Evolutionary conservation across 2,113 vertebrate species (phyloP).

Genomic region (Misgurnus anguillicaudatus): DNA sequence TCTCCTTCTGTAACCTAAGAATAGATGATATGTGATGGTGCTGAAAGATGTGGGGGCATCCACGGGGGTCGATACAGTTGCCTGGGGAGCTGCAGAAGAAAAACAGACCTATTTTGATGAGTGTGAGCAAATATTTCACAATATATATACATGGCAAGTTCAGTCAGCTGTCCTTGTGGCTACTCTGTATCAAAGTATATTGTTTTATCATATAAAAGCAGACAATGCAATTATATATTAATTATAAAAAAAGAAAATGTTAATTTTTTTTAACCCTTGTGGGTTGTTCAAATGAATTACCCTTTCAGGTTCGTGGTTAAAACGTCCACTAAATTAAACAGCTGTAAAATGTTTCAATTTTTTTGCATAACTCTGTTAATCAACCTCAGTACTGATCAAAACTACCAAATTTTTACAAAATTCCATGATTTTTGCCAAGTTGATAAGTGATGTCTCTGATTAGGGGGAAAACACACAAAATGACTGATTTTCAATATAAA

Average conservation of each 20-base stretch:
- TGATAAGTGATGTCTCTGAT: no score
- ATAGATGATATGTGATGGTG: constrained; percentile 17
- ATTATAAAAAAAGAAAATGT: not conserved
- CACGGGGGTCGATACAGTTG: not conserved
- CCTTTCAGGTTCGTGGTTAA: no score
- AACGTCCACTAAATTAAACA: no score
- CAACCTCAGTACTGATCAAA: no score
- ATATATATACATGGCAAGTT: constrained; percentile 5
- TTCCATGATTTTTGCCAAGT: no score
- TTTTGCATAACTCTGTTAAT: no score
- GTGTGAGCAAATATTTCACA: constrained; percentile 16
- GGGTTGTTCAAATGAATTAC: no score
- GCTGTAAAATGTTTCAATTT: no score
- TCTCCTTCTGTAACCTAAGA: constrained; percentile 27
- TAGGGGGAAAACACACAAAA: no score
- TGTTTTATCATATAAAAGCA: not conserved
- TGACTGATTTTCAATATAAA: no score
- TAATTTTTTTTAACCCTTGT: no score
- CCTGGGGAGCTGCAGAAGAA: not conserved
- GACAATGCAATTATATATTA: not conserved
- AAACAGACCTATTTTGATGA: constrained; percentile 15
- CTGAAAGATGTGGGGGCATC: constrained; percentile 9
- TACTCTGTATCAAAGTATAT: not conserved
- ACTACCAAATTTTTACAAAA: no score
- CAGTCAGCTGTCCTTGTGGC: not conserved